These are phyloP conservation scores for Caenorhabditis sinica DNA, from an alignment of 2,888 invertebrate genomes.

Conservation along the genomic window DNA sequence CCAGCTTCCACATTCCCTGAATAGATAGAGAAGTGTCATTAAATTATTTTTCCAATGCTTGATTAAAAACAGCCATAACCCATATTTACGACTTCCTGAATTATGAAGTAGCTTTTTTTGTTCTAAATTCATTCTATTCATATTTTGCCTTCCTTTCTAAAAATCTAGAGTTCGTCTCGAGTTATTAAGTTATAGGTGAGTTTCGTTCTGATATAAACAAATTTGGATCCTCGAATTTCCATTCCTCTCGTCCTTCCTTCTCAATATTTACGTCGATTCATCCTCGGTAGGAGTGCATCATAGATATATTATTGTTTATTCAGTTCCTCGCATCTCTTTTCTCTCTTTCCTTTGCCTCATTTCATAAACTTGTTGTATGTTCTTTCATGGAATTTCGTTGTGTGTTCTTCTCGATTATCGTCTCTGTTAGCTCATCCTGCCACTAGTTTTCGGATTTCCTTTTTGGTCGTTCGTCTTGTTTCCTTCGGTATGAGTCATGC, in stretches of 20 bases:
- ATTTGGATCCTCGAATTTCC: slow-evolving; percentile 29
- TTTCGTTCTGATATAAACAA: slow-evolving; percentile 40
- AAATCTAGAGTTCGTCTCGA: background rate
- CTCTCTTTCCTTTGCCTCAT: slow-evolving; percentile 23
- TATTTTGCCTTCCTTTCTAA: background rate
- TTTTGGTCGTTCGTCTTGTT: background rate
- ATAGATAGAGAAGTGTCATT: background rate
- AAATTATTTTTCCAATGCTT: background rate
- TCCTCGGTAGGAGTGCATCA: slow-evolving; percentile 37
- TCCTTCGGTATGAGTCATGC: background rate
- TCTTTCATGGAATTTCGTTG: slow-evolving; percentile 40
- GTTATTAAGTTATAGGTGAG: background rate
- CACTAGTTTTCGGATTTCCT: slow-evolving; percentile 16
- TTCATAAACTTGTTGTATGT: slow-evolving; percentile 52
- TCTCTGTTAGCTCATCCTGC: slow-evolving; percentile 25
- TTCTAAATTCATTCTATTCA: background rate
- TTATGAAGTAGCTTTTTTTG: background rate
- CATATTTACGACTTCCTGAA: slow-evolving; percentile 5
- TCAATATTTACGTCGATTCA: slow-evolving; percentile 29
- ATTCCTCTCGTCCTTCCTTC: background rate
- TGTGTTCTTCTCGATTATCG: slow-evolving; percentile 32
- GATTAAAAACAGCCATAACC: slow-evolving; percentile 10
- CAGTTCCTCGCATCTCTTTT: slow-evolving; percentile 40
- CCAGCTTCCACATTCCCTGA: too few species aligned
- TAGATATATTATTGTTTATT: slow-evolving; percentile 61